These are phyloP conservation scores for Catharus bicknelli DNA, from an alignment of 2,113 vertebrate species.

Conservation along the genomic window DNA sequence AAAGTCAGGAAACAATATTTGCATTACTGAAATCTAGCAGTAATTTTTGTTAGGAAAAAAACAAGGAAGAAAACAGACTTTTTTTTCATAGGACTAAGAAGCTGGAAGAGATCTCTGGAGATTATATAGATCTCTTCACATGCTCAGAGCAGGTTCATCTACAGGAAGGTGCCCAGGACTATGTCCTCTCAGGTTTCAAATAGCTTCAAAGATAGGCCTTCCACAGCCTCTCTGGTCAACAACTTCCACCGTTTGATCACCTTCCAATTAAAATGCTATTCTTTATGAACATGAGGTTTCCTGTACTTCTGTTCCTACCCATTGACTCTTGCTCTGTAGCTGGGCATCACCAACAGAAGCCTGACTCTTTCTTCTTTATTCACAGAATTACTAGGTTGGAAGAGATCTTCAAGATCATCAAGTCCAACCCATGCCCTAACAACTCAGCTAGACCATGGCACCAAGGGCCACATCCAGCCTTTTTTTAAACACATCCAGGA, in stretches of 20 bases:
- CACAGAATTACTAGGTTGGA: no score
- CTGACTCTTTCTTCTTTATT: background rate
- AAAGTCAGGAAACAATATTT: background rate
- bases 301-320: background rate
- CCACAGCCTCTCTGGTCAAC: background rate
- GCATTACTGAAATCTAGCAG: background rate
- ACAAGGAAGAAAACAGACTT: background rate
- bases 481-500: no score
- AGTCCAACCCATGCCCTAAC: no score
- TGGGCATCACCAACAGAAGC: background rate
- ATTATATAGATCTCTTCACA: background rate
- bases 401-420: no score
- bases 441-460: no score
- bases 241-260: background rate
- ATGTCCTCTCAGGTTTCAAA: background rate
- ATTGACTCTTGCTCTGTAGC: background rate
- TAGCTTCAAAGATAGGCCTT: background rate
- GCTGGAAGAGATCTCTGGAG: background rate
- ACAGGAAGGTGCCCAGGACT: background rate
- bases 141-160: background rate
- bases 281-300: background rate
- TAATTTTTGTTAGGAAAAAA: background rate
- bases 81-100: background rate
- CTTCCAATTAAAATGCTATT: background rate
- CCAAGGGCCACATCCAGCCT: no score